phyloP scores from a whole-genome alignment of 2,113 vertebrate species.

The Arvicanthis niloticus region DNA sequence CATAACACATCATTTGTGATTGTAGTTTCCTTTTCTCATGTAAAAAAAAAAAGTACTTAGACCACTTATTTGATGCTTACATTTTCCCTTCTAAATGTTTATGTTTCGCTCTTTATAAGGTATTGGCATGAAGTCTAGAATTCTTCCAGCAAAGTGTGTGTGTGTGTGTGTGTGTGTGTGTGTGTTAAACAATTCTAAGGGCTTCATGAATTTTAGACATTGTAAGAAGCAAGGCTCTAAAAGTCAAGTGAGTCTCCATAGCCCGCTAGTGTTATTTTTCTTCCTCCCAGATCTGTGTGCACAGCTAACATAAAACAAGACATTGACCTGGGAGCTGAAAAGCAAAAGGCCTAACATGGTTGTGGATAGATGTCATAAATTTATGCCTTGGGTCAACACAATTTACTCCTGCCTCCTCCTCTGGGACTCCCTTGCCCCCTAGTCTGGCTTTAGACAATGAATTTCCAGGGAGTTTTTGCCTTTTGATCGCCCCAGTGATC shows the following conservation, averaged over 20 bases:
- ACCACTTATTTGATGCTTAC: neutral
- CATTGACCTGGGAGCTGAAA: neutral
- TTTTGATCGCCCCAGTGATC: conserved; percentile 94
- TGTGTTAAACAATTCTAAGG: neutral
- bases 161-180: neutral
- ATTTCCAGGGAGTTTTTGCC: conserved; percentile 90
- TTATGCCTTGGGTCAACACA: conserved; percentile 70
- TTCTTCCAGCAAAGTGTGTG: neutral
- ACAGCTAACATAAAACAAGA: neutral
- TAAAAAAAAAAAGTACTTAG: neutral
- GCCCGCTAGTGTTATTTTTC: neutral
- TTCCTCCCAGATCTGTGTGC: neutral
- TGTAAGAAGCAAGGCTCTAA: neutral
- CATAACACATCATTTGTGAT: neutral
- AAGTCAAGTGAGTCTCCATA: neutral
- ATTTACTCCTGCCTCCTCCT: conserved; percentile 10
- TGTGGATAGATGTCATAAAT: neutral
- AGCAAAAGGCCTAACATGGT: neutral
- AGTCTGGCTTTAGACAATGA: conserved; percentile 82
- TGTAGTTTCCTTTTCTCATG: neutral
- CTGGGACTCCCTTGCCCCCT: neutral
- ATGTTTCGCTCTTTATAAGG: neutral
- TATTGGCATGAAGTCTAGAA: neutral
- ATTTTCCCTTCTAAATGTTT: neutral
- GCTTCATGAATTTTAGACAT: neutral